Conservation (phyloP, 2,888 invertebrate genomes). For the Athetis lepigone region DNA sequence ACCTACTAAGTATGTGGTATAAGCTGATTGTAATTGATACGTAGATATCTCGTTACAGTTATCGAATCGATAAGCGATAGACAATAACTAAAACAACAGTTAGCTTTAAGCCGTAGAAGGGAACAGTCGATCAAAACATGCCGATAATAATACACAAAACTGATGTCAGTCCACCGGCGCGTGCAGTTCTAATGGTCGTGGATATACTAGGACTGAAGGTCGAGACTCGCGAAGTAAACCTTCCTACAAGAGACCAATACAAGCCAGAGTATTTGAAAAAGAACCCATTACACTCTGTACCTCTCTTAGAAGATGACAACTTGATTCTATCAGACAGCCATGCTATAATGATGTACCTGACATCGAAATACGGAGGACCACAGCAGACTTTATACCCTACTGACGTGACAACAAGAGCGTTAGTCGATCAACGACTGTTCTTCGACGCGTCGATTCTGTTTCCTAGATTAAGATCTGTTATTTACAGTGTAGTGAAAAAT, state of each 20-base stretch:
- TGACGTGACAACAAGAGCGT: slow-evolving; percentile 63
- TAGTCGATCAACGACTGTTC: slow-evolving; percentile 71
- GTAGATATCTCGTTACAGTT: slow-evolving; percentile 20
- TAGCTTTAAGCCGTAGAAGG: background rate
- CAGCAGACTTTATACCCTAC: slow-evolving; percentile 69
- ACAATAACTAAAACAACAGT: slow-evolving; percentile 1
- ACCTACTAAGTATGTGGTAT: no score
- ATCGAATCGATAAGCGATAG: slow-evolving; percentile 24
- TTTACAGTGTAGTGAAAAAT: slow-evolving; percentile 63
- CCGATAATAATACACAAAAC: slow-evolving; percentile 66
- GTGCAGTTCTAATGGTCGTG: slow-evolving; percentile 68
- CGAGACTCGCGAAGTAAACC: slow-evolving; percentile 67
- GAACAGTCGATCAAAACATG: slow-evolving; percentile 36
- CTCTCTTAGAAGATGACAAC: slow-evolving; percentile 72
- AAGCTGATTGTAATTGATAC: background rate
- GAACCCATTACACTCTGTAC: slow-evolving; percentile 75
- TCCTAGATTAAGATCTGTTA: slow-evolving; percentile 65
- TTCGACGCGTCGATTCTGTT: slow-evolving; percentile 74
- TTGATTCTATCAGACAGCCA: slow-evolving; percentile 72
- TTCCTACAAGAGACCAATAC: slow-evolving; percentile 67
- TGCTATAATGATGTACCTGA: slow-evolving; percentile 72
- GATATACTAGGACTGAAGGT: slow-evolving; percentile 67
- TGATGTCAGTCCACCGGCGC: slow-evolving; percentile 71
- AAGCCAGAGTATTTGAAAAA: slow-evolving; percentile 70
- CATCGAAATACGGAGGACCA: slow-evolving; percentile 67